Conservation (phyloP, 2,113 vertebrate genomes). For the Oxygymnocypris stewartii region DNA sequence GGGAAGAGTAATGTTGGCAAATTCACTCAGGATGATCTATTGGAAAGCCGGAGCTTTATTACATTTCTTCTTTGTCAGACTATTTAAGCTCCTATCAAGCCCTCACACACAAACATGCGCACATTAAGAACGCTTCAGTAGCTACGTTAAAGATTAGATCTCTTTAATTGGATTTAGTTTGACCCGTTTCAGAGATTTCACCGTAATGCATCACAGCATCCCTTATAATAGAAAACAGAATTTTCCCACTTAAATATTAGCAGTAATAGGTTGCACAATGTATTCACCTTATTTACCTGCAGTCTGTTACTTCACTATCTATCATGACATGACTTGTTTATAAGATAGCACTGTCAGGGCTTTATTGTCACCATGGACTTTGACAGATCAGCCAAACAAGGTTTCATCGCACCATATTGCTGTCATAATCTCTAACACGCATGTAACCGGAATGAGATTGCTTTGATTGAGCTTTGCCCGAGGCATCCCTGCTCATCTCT, state of each 20-base stretch:
- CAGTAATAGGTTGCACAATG: background rate
- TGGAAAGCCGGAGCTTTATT: slow-evolving; percentile 61
- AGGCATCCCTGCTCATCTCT: background rate
- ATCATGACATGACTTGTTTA: slow-evolving; percentile 19
- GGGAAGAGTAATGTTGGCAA: slow-evolving; percentile 68
- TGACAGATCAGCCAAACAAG: slow-evolving; percentile 16
- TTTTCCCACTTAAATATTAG: background rate
- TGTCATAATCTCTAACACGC: slow-evolving; percentile 16
- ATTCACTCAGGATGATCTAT: slow-evolving; percentile 73
- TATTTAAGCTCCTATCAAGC: slow-evolving; percentile 39
- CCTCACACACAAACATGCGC: slow-evolving; percentile 11
- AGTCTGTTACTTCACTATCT: background rate
- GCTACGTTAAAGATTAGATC: background rate
- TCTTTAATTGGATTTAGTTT: slow-evolving; percentile 25
- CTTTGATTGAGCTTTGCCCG: slow-evolving; percentile 30
- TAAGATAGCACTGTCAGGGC: background rate
- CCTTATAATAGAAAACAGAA: background rate
- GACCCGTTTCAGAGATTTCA: slow-evolving; percentile 13
- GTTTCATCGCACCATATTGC: slow-evolving; percentile 30
- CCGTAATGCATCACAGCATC: background rate
- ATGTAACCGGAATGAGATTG: slow-evolving; percentile 13
- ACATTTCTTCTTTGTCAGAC: slow-evolving; percentile 64
- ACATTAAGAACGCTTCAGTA: slow-evolving; percentile 19
- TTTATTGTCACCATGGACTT: slow-evolving; percentile 29
- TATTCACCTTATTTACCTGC: background rate